Evolutionary conservation across 2,888 invertebrate genomes (phyloP).

Genomic region (Malthinus flaveolus): DNA sequence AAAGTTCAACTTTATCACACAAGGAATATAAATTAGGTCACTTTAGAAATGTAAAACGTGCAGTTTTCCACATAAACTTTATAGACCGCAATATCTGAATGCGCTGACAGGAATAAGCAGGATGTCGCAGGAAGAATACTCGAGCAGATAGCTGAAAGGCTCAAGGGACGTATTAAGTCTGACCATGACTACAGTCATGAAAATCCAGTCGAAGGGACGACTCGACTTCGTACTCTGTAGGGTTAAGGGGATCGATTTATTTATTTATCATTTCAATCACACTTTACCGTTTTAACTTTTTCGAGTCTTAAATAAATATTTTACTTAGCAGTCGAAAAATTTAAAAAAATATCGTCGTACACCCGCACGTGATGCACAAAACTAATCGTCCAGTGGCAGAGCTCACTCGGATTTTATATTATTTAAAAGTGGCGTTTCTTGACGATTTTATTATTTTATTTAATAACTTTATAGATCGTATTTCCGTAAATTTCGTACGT

Average conservation of each 20-base stretch:
- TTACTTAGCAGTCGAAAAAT: too few species aligned
- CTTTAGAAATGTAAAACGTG: constrained; percentile 16
- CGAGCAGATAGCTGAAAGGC: constrained; percentile 24
- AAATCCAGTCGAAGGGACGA: constrained; percentile 12
- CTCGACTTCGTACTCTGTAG: neutral
- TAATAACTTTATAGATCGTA: too few species aligned
- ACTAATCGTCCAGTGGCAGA: too few species aligned
- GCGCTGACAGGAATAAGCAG: constrained; percentile 32
- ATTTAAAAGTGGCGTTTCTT: too few species aligned
- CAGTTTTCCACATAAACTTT: constrained; percentile 20
- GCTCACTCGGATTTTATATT: too few species aligned
- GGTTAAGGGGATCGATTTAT: neutral
- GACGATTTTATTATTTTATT: too few species aligned
- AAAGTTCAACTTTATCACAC: constrained; percentile 2
- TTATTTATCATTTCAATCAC: neutral
- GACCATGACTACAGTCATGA: constrained; percentile 31
- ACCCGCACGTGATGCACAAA: too few species aligned
- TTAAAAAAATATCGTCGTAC: too few species aligned
- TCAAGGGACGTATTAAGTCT: constrained; percentile 32
- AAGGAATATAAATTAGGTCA: constrained; percentile 14
- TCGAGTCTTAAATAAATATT: too few species aligned
- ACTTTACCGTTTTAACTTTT: neutral
- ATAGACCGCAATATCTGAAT: constrained; percentile 30
- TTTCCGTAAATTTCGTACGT: too few species aligned
- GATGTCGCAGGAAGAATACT: constrained; percentile 31